Percentiles rank a stretch among this genome's conserved stretches.
Evolutionary conservation across 1,140 invertebrate genomes (phyloP).

Genomic region (Antheraea mylitta): DNA sequence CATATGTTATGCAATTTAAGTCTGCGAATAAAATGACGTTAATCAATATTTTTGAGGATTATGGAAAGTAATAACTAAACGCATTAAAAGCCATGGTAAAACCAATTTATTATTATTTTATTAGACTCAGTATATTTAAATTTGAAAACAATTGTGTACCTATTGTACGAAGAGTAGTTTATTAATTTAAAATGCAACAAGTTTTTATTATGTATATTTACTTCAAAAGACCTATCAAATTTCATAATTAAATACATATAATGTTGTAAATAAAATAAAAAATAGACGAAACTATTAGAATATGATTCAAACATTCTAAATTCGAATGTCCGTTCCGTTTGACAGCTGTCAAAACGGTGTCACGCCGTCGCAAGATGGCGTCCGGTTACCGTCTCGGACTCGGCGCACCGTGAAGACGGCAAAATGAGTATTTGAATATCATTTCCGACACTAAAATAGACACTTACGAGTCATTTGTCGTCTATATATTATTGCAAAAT

Average conservation of each 20-base stretch:
- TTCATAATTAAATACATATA: slow-evolving; percentile 3
- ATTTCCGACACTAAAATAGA: slow-evolving; percentile 53
- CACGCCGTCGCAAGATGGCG: slow-evolving; percentile 58
- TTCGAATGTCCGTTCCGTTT: slow-evolving; percentile 54
- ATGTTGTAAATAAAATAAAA: slow-evolving; percentile 11
- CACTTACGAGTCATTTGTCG: slow-evolving; percentile 20
- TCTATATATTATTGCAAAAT: background rate
- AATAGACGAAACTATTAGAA: slow-evolving; percentile 21
- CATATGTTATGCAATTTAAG: background rate
- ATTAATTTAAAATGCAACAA: too few species aligned
- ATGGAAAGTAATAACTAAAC: too few species aligned
- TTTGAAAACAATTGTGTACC: too few species aligned
- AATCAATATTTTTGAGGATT: too few species aligned
- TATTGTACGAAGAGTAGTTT: too few species aligned
- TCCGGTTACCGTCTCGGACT: slow-evolving; percentile 57
- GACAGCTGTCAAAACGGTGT: slow-evolving; percentile 64
- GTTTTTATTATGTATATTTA: background rate
- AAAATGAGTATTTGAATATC: slow-evolving; percentile 53
- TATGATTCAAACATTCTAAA: slow-evolving; percentile 52
- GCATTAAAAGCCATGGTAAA: too few species aligned
- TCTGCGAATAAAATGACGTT: too few species aligned
- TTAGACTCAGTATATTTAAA: too few species aligned
- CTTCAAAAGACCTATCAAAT: slow-evolving; percentile 1
- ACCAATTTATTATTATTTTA: too few species aligned
- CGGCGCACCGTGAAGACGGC: slow-evolving; percentile 40